Evolutionary conservation across 2,888 invertebrate species (phyloP).

Genomic region (Eristalis pertinax): DNA sequence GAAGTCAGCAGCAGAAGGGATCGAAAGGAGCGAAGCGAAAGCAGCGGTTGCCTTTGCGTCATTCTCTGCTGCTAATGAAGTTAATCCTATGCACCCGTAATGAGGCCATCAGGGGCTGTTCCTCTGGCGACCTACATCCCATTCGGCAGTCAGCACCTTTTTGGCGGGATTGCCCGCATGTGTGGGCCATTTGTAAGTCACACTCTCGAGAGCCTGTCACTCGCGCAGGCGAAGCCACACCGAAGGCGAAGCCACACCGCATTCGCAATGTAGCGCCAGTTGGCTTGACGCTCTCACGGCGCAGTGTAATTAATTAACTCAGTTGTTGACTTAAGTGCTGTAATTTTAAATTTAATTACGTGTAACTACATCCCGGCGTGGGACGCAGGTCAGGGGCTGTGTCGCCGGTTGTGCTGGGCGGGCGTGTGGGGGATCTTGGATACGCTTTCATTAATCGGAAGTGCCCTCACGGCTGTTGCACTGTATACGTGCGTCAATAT

Average conservation of each 20-base stretch:
- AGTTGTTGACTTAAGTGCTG: conserved; percentile 67
- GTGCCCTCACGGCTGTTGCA: not conserved
- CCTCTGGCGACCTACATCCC: conserved; percentile 44
- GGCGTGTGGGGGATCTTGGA: not conserved
- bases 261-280: not conserved
- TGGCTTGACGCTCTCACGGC: conserved; percentile 11
- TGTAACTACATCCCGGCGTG: conserved; percentile 23
- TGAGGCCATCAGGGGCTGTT: conserved; percentile 43
- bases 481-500: not conserved
- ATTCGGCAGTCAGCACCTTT: not conserved
- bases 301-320: conserved; percentile 65
- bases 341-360: conserved; percentile 70
- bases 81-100: conserved; percentile 58
- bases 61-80: conserved; percentile 56
- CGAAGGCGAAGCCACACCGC: not conserved
- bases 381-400: conserved; percentile 15
- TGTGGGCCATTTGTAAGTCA: conserved; percentile 32
- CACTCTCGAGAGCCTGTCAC: conserved; percentile 12
- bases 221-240: too few relatives aligned
- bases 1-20: not conserved
- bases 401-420: conserved; percentile 14
- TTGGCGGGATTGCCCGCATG: not conserved
- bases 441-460: not conserved
- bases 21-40: not conserved
- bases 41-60: conserved; percentile 11